Conservation (phyloP, 2,797 vertebrate species). For the Apogon talboti region DNA sequence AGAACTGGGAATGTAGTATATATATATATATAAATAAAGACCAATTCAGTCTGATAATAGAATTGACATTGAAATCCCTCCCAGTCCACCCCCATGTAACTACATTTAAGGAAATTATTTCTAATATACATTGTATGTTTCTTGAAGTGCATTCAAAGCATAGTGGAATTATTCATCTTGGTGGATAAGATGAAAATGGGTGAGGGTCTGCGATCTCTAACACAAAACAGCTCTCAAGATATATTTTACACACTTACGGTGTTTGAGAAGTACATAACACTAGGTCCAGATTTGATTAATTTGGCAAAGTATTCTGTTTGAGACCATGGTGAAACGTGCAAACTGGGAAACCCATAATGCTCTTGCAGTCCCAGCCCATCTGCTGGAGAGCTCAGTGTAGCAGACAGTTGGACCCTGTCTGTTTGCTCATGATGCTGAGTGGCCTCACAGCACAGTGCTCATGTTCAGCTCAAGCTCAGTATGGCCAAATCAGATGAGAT, state of each 20-base stretch:
- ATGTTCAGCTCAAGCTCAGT: constrained; percentile 64
- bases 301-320: constrained; percentile 28
- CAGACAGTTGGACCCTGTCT: constrained; percentile 42
- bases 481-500: constrained; percentile 45
- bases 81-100: too few relatives aligned
- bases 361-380: constrained; percentile 60
- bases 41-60: too few relatives aligned
- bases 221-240: background rate
- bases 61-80: too few relatives aligned
- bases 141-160: too few relatives aligned
- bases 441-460: constrained; percentile 53
- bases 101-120: too few relatives aligned
- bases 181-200: too few relatives aligned
- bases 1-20: too few relatives aligned
- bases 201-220: too few relatives aligned
- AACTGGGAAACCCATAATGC: constrained; percentile 41
- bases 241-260: constrained; percentile 28
- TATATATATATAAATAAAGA: too few relatives aligned
- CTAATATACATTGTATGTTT: too few relatives aligned
- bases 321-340: constrained; percentile 49
- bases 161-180: too few relatives aligned
- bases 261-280: constrained; percentile 29
- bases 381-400: constrained; percentile 48
- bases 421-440: constrained; percentile 46
- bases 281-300: constrained; percentile 40